These are phyloP conservation scores for Ptychochromis oligacanthus DNA, from an alignment of 2,113 vertebrate genomes.

Conservation along the genomic window DNA sequence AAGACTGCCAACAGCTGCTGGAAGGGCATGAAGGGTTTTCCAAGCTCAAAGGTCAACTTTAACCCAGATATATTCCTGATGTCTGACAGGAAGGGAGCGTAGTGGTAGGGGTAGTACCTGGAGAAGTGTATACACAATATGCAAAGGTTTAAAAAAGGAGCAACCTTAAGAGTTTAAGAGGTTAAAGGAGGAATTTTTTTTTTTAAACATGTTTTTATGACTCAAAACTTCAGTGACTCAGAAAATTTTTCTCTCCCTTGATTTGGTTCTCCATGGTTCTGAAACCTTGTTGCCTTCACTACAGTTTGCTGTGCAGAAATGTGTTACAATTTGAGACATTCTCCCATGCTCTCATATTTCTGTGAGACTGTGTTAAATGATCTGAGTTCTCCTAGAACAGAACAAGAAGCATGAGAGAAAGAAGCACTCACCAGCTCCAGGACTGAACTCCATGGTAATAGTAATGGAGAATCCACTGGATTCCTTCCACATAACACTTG, in stretches of 20 bases:
- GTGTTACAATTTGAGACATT: too few species aligned
- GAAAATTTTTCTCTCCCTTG: too few species aligned
- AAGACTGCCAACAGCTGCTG: conserved; percentile 95
- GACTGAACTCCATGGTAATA: conserved; percentile 99
- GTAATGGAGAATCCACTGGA: conserved; percentile 99
- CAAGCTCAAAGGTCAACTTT: conserved; percentile 89
- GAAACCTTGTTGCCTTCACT: neutral
- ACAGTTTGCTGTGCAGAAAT: neutral
- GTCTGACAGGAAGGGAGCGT: conserved; percentile 96
- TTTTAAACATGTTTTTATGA: too few species aligned
- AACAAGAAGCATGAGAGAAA: neutral
- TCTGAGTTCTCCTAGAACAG: neutral
- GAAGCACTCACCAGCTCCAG: conserved; percentile 92
- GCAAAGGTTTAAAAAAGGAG: neutral
- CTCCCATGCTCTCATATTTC: neutral
- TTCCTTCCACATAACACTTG: conserved; percentile 93
- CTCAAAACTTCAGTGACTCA: neutral
- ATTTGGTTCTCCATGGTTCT: neutral
- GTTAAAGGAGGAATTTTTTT: too few species aligned
- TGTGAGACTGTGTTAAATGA: neutral
- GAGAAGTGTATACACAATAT: conserved; percentile 6
- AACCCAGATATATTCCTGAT: conserved; percentile 87
- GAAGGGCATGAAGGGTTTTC: conserved; percentile 95
- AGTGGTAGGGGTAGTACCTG: conserved; percentile 97
- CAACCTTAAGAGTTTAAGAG: too few species aligned